Evolutionary conservation across 2,888 invertebrate species (phyloP), one percentile per base, ranked within the genome.

Genomic region (Sycophila texana): DNA sequence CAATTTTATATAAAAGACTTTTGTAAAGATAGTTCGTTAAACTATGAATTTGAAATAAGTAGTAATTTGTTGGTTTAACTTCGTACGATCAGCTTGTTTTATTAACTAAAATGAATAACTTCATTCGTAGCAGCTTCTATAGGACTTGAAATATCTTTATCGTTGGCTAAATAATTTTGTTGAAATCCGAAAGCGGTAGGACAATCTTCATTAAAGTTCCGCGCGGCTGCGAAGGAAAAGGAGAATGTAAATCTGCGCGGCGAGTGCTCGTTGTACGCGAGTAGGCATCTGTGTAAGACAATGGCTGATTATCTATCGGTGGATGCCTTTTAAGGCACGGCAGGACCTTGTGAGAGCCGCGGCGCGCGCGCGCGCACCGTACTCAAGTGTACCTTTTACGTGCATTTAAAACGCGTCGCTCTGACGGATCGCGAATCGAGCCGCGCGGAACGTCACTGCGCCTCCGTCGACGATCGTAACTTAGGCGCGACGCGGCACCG

Each of bases 251-350:
- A 84, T 84, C 79, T 82, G 78, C 53, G 18, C 12, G 7, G 7
- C 47, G n/a, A 82, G 70, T 74, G 72, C 77, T 71, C 77, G 84
- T 82, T 83, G 83, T 83, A 77, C 83, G 70, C 74, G 73, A 73
- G 77, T 81, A 81, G 84, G 83, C 84, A 83, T 86, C 84, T 51
- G 30, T 61, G 85, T 86, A 86, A 87, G 87, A 88, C 88, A 88
- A 88, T 88, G 84, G 86, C 83, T 85, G 87, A 88, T 88, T 88
- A 88, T 87, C 87, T 86, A 86, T 86, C 84, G 83, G 30, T 4
- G 81, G 83, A 80, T 84, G 82, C 85, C 85, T 85, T 86, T 85
- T 86, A 86, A 84, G 85, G 84, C 72, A 80, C 22, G 22, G 47
- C 72, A 26, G 72, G 26, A 26, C 4, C 47, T 14, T 53, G 67